These are phyloP conservation scores for Trissolcus brochymenae DNA, from an alignment of 2,888 invertebrate species.

Conservation along the genomic window DNA sequence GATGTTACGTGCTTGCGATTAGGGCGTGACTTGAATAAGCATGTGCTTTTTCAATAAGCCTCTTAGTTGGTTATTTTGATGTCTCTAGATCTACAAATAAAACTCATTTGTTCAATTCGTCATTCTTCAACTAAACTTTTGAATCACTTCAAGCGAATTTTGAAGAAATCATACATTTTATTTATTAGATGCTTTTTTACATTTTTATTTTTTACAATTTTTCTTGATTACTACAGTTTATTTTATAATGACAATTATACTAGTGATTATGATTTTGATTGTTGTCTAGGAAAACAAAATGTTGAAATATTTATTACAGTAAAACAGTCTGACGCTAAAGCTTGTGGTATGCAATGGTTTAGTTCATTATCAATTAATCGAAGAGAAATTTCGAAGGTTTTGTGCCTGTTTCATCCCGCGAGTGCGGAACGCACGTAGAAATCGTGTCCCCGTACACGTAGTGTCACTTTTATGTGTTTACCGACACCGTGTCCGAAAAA, in stretches of 20 bases:
- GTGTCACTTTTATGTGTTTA: conserved; percentile 24
- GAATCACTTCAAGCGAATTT: background rate
- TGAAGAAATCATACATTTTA: too few relatives aligned
- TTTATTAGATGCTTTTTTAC: too few relatives aligned
- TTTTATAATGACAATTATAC: too few relatives aligned
- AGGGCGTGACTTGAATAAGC: conserved; percentile 66
- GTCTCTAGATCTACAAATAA: conserved; percentile 7
- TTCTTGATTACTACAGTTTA: too few relatives aligned
- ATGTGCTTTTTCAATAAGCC: conserved; percentile 10
- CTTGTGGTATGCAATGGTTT: background rate
- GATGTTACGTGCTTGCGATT: conserved; percentile 74
- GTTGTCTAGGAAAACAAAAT: too few relatives aligned
- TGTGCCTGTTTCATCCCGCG: conserved; percentile 62
- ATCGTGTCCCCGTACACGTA: conserved; percentile 72
- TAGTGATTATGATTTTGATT: too few relatives aligned
- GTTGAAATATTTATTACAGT: too few relatives aligned
- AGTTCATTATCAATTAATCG: background rate
- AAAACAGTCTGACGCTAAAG: background rate
- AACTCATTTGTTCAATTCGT: background rate
- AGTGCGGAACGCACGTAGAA: conserved; percentile 67
- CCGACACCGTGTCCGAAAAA: conserved; percentile 34
- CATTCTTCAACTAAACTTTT: conserved; percentile 6
- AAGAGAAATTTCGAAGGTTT: conserved; percentile 61
- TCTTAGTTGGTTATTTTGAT: conserved; percentile 7
- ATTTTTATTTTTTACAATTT: too few relatives aligned